These are phyloP conservation scores for Ctenopoma multispine DNA, from an alignment of 2,797 vertebrate species.

Conservation along the genomic window DNA sequence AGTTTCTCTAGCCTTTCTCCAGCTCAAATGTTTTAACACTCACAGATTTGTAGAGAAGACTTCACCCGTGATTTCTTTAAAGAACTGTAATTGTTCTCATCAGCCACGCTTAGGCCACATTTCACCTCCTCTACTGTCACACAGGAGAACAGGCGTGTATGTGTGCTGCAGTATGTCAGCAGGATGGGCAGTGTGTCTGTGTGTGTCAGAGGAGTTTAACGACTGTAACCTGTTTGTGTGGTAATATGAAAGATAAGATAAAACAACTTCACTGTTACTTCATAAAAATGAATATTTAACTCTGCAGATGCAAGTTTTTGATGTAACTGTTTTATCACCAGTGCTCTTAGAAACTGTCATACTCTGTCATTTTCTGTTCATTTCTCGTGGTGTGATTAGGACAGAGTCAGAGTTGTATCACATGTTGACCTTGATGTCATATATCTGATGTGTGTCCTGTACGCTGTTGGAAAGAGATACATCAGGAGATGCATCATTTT, in stretches of 20 bases:
- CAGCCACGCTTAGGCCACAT: too few species aligned
- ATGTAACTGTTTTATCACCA: neutral
- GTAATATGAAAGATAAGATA: neutral
- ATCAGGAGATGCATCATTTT: neutral
- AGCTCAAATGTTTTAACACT: too few species aligned
- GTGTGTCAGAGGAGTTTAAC: constrained; percentile 4
- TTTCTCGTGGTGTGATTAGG: neutral
- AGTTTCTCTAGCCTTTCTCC: too few species aligned
- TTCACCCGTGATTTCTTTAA: neutral
- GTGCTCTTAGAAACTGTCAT: neutral
- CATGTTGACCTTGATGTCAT: neutral
- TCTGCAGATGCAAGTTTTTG: neutral
- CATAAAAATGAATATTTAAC: neutral
- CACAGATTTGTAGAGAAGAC: too few species aligned
- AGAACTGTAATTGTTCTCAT: neutral
- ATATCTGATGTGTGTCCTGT: neutral
- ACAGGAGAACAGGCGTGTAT: too few species aligned
- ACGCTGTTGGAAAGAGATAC: neutral
- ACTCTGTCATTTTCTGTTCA: neutral
- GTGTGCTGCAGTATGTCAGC: too few species aligned
- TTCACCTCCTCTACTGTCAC: too few species aligned
- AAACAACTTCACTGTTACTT: neutral
- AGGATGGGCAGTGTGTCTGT: neutral
- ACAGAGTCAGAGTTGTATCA: constrained; percentile 1
- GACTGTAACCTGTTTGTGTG: neutral